Evolutionary conservation across 2,797 vertebrate species (phyloP).

Genomic region (Naso thynnoides): DNA sequence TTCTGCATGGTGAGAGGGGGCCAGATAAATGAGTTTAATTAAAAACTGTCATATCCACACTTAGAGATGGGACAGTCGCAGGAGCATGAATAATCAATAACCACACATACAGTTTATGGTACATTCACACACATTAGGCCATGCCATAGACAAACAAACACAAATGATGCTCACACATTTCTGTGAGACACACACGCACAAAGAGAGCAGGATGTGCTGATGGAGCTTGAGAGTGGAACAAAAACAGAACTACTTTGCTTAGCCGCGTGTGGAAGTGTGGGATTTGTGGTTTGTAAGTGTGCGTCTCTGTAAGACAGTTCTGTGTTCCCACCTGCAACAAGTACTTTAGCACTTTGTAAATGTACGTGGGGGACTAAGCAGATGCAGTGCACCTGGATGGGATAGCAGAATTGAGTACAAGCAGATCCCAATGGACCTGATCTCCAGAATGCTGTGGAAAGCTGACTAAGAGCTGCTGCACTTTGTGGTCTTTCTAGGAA

Average conservation of each 20-base stretch:
- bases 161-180: conserved; percentile 1
- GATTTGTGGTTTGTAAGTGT: neutral
- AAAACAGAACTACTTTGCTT: conserved; percentile 34
- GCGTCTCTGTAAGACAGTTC: conserved; percentile 12
- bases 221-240: conserved; percentile 22
- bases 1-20: conserved; percentile 64
- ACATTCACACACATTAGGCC: conserved; percentile 15
- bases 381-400: conserved; percentile 46
- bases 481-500: conserved; percentile 49
- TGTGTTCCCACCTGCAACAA: conserved; percentile 46
- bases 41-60: conserved; percentile 87
- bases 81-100: conserved; percentile 83
- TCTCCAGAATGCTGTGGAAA: conserved; percentile 24
- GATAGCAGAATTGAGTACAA: conserved; percentile 8
- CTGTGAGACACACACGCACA: conserved; percentile 23
- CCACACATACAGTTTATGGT: conserved; percentile 43
- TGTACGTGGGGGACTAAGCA: conserved; percentile 23
- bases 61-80: conserved; percentile 79
- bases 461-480: conserved; percentile 35
- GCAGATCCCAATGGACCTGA: conserved; percentile 29
- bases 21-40: conserved; percentile 89
- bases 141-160: conserved; percentile 13
- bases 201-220: conserved; percentile 7
- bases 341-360: conserved; percentile 37
- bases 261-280: conserved; percentile 16